These are phyloP conservation scores for Ricordea florida DNA, from an alignment of 92 coral and sea anemone species.

Conservation along the genomic window DNA sequence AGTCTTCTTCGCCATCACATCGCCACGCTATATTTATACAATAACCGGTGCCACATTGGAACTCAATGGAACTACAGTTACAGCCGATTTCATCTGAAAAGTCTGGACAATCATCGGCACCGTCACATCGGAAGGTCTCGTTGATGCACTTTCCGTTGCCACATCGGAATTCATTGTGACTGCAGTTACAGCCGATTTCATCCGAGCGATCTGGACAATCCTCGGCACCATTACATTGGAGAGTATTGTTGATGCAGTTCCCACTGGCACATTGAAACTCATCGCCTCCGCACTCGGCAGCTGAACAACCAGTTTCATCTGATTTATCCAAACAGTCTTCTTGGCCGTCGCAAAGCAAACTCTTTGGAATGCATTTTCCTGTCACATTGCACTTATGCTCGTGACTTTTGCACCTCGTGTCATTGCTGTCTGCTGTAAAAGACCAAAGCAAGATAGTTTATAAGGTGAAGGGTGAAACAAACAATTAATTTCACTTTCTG, in stretches of 20 bases:
- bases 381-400: background rate
- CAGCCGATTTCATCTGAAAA: background rate
- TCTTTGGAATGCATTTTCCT: background rate
- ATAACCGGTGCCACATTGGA: background rate
- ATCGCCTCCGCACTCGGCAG: background rate
- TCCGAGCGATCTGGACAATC: too few species aligned
- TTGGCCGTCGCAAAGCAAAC: background rate
- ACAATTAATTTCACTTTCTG: too few species aligned
- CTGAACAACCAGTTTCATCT: background rate
- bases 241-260: too few species aligned
- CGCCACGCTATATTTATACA: slow-evolving; percentile 34
- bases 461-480: too few species aligned
- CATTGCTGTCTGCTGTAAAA: background rate
- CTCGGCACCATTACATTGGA: too few species aligned
- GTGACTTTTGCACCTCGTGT: background rate
- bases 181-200: too few species aligned
- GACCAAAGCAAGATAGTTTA: background rate
- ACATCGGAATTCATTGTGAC: background rate
- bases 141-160: too few species aligned
- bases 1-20: slow-evolving; percentile 27
- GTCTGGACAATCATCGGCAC: too few species aligned
- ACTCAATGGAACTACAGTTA: background rate
- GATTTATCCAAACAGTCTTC: background rate
- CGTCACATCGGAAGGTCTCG: too few species aligned
- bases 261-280: background rate